A percentile compares a stretch with the other conserved stretches of the same genome.
Conservation (phyloP, 1,140 invertebrate genomes). For the Gerris buenoi region DNA sequence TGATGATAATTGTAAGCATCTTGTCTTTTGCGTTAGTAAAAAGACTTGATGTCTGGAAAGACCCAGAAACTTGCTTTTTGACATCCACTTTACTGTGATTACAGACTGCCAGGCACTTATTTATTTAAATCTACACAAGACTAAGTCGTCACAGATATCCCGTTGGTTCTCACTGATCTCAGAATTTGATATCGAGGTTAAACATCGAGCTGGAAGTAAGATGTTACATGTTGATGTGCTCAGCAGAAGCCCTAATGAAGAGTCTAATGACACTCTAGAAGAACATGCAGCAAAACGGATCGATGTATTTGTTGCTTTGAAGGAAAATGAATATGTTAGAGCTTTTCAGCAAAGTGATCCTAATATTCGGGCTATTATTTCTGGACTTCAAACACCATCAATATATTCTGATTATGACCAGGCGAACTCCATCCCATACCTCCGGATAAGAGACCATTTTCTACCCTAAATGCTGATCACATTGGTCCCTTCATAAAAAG, state of each 20-base stretch:
- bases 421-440: background rate
- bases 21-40: background rate
- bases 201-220: constrained; percentile 25
- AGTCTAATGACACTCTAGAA: background rate
- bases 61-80: background rate
- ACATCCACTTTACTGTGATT: background rate
- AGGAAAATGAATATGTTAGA: background rate
- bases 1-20: background rate
- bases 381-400: background rate
- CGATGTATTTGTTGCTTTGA: background rate
- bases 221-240: constrained; percentile 33
- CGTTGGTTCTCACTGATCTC: constrained; percentile 26
- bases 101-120: background rate
- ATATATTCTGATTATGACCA: background rate
- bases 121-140: background rate
- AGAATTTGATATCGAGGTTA: constrained; percentile 27
- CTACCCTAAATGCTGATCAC: background rate
- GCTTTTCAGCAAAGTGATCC: background rate
- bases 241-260: constrained; percentile 26
- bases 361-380: background rate
- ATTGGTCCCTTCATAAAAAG: background rate
- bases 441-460: background rate
- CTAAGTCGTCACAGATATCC: constrained; percentile 19
- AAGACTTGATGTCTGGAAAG: background rate
- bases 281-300: background rate